A percentile compares a stretch with the other conserved stretches of the same genome.
phyloP scores from a whole-genome alignment of 2,113 vertebrate genomes.

The Etheostoma spectabile region DNA sequence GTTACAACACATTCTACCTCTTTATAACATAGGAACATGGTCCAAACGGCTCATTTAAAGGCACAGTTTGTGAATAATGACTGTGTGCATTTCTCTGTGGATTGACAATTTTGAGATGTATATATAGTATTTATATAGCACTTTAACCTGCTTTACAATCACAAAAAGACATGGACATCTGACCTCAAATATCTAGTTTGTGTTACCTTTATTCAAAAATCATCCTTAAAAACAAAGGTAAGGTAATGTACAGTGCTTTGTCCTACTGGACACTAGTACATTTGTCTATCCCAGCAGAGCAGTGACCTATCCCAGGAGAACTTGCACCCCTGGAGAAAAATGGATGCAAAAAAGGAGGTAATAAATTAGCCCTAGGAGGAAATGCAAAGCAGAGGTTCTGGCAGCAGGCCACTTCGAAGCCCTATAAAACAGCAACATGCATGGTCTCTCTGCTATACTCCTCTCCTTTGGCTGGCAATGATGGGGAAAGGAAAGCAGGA shows the following conservation, averaged over 20 bases:
- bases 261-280: constrained; percentile 11
- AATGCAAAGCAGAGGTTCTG: constrained; percentile 73
- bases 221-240: not conserved
- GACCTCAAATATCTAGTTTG: not conserved
- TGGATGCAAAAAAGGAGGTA: constrained; percentile 60
- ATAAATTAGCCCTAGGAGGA: constrained; percentile 70
- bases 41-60: no score
- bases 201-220: constrained; percentile 4
- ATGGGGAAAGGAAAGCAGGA: constrained; percentile 39
- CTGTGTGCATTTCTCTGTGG: no score
- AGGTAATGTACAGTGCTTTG: not conserved
- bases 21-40: no score
- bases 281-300: constrained; percentile 14
- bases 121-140: no score
- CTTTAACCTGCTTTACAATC: no score
- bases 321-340: constrained; percentile 44
- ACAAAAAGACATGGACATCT: no score
- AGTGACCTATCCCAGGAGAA: constrained; percentile 22
- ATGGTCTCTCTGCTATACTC: constrained; percentile 14
- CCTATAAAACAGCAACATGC: constrained; percentile 67
- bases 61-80: no score
- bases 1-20: no score
- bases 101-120: no score
- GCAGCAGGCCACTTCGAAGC: constrained; percentile 64
- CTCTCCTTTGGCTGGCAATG: constrained; percentile 63